phyloP scores from a whole-genome alignment of 2,888 invertebrate genomes.

The Stenodera caucasica region DNA sequence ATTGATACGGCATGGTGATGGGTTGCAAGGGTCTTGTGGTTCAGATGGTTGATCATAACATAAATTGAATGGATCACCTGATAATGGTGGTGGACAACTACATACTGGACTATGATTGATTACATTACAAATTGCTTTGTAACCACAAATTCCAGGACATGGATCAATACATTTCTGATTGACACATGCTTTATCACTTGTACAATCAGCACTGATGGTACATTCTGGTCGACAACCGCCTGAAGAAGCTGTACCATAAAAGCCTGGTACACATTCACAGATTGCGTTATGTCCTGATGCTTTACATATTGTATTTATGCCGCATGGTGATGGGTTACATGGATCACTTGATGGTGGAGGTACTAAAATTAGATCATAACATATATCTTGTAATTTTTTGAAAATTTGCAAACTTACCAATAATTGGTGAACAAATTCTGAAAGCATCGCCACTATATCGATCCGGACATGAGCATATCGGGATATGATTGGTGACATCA shows the following conservation, averaged over 20 bases:
- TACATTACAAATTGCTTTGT: constrained; percentile 74
- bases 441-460: constrained; percentile 62
- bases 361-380: constrained; percentile 22
- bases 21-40: constrained; percentile 74
- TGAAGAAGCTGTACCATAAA: constrained; percentile 69
- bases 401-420: constrained; percentile 42
- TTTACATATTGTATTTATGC: constrained; percentile 73
- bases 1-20: constrained; percentile 81
- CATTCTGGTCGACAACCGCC: constrained; percentile 82
- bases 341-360: constrained; percentile 54
- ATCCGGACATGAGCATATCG: constrained; percentile 63
- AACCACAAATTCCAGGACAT: constrained; percentile 78
- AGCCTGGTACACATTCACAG: constrained; percentile 77
- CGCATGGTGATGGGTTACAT: constrained; percentile 69
- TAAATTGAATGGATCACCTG: constrained; percentile 80
- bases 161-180: constrained; percentile 80
- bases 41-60: constrained; percentile 60
- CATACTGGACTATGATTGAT: constrained; percentile 87
- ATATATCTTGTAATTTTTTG: background rate
- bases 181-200: constrained; percentile 73
- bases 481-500: constrained; percentile 69
- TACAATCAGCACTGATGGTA: constrained; percentile 78
- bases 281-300: constrained; percentile 61
- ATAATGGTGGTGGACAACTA: constrained; percentile 69
- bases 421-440: constrained; percentile 54